Percentiles rank a stretch among this genome's conserved stretches.
phyloP scores from a whole-genome alignment of 2,888 invertebrate genomes.

The Chaetogeoica ovagalla region DNA sequence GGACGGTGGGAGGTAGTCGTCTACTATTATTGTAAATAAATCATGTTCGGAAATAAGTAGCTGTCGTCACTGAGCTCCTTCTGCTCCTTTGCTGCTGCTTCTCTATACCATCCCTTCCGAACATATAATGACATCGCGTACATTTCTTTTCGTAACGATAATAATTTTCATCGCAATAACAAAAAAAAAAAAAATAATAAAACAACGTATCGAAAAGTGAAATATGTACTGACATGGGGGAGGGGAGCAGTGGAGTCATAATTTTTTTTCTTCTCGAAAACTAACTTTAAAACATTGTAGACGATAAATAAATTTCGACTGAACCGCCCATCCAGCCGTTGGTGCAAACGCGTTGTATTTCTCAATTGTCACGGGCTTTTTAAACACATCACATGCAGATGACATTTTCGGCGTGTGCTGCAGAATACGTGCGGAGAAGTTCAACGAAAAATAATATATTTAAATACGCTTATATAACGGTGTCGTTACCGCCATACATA shows the following conservation, averaged over 20 bases:
- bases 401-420: neutral
- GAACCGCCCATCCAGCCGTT: neutral
- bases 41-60: constrained; percentile 30
- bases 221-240: constrained; percentile 6
- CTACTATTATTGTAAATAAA: constrained; percentile 30
- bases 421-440: constrained; percentile 17
- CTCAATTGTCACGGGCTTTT: constrained; percentile 21
- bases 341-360: constrained; percentile 29
- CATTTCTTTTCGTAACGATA: constrained; percentile 3
- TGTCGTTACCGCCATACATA: too few relatives aligned
- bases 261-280: neutral
- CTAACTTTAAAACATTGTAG: constrained; percentile 34
- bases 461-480: neutral
- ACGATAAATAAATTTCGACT: constrained; percentile 29
- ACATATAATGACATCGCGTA: constrained; percentile 26
- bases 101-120: neutral
- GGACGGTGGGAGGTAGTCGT: neutral
- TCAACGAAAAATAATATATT: neutral
- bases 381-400: neutral
- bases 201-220: constrained; percentile 44
- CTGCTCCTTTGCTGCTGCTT: neutral
- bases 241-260: too few relatives aligned
- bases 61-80: constrained; percentile 8
- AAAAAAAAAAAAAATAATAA: neutral
- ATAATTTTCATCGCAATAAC: constrained; percentile 28